phyloP scores from a whole-genome alignment of 2,797 vertebrate species.

The Sphenodon punctatus region DNA sequence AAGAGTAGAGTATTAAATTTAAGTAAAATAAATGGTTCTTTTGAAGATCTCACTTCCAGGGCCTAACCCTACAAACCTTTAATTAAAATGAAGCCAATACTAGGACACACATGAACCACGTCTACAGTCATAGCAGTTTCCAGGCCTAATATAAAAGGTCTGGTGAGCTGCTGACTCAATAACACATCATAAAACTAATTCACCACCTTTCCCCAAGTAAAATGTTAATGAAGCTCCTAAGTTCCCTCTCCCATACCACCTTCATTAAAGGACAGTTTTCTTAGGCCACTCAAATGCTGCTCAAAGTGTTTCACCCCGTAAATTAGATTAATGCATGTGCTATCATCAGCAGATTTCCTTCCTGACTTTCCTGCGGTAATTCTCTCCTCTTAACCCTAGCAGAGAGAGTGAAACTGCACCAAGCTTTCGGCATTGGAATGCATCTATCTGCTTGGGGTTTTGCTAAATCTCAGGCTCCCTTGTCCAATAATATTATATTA shows the following conservation, averaged over 20 bases:
- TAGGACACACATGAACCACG: too few species aligned
- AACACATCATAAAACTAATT: background rate
- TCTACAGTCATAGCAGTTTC: too few species aligned
- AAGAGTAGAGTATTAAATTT: too few species aligned
- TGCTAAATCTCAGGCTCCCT: background rate
- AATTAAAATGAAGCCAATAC: too few species aligned
- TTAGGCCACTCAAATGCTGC: background rate
- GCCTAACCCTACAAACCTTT: too few species aligned
- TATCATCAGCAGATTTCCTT: background rate
- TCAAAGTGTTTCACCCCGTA: background rate
- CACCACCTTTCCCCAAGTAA: background rate
- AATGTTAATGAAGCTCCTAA: background rate
- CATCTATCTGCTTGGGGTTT: background rate
- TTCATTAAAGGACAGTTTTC: background rate
- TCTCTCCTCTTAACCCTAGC: background rate
- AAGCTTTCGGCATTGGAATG: accelerated
- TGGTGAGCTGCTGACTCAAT: too few species aligned
- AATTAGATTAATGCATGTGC: background rate
- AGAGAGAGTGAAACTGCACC: background rate
- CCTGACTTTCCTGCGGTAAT: background rate
- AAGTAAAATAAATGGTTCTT: too few species aligned
- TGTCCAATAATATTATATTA: background rate
- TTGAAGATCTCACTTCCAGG: too few species aligned
- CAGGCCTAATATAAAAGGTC: too few species aligned
- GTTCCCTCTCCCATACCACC: background rate